Evolutionary conservation across 2,113 vertebrate species (phyloP).

Genomic region (Clinocottus analis): DNA sequence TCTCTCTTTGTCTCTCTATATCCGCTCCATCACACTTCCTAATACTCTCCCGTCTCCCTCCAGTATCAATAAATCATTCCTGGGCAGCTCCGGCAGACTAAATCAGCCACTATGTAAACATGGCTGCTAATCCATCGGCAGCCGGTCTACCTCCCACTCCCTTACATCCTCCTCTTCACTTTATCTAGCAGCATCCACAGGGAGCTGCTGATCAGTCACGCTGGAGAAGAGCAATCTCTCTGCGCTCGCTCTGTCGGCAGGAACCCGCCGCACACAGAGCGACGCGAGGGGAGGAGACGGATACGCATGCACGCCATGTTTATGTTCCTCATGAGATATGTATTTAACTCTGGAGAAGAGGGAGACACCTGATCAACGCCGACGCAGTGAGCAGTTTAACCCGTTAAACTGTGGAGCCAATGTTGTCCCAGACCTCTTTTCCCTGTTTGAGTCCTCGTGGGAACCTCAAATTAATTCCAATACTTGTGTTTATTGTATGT

Average conservation of each 20-base stretch:
- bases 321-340: no score
- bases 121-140: constrained; percentile 73
- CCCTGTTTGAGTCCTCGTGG: no score
- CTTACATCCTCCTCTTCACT: constrained; percentile 64
- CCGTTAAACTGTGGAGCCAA: no score
- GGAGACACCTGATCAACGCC: constrained; percentile 1
- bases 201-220: constrained; percentile 64
- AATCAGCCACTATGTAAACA: constrained; percentile 75
- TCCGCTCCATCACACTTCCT: constrained; percentile 41
- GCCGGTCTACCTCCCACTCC: constrained; percentile 62
- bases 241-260: constrained; percentile 34
- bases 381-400: constrained; percentile 6
- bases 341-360: constrained; percentile 7
- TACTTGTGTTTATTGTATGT: no score
- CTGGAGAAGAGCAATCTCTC: constrained; percentile 56
- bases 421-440: no score
- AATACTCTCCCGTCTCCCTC: constrained; percentile 37
- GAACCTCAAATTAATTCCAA: no score
- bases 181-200: constrained; percentile 58
- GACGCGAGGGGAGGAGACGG: constrained; percentile 14
- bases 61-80: constrained; percentile 70
- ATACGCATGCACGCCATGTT: no score
- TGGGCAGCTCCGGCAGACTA: constrained; percentile 57
- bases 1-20: constrained; percentile 25
- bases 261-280: constrained; percentile 32